Base-by-base conservation (phyloP, 2,888 invertebrate species). In the Ectemnius cavifrons region DNA sequence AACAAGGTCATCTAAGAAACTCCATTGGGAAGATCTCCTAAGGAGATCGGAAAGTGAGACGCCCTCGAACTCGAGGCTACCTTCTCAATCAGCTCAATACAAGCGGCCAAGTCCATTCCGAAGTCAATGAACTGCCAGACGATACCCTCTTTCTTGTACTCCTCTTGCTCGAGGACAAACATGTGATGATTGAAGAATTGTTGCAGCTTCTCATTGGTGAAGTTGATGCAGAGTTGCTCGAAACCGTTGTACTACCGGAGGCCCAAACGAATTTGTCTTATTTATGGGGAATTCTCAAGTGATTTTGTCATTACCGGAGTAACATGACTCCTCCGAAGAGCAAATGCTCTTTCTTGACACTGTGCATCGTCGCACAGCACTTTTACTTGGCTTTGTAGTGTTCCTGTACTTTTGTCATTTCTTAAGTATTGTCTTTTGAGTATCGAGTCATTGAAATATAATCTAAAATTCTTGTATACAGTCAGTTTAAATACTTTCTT, bases 141-240 rank as follows among this genome's bases (percentile, higher is more conserved):
- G 93, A 99, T 99, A 91, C 98, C 98, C 93, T 99, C 99, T 91
- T 93, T 95, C 91, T 97, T 97, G 94, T 99, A 99, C 92, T 99
- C 99, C 93, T 99, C 98, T 95, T 99, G 99, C 93, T 99, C 99
- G 92, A 99, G 94, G 86, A 99, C 98, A 93, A 99, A 99, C 99
- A 99, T 99, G 95, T 98, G 96, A 92, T 99, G 99, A 93, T 99
- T 99, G 95, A 99, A 99, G 94, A 99, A 99, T 93, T 99, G 99
- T 93, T 99, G 99, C 87, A 99, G 95, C 94, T 98, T 98, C 93
- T 99, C 99, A 92, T 99, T 99, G 92, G 99, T 99, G 94, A 99
- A 99, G 94, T 99, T 99, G 95, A 99, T 99, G 94, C 99, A 99
- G 92, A 99, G 95, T 94, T 99, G 99, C 93, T 99, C 99, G 94